These are phyloP conservation scores for Aphidius gifuensis DNA, from an alignment of 1,140 invertebrate species.

Conservation along the genomic window DNA sequence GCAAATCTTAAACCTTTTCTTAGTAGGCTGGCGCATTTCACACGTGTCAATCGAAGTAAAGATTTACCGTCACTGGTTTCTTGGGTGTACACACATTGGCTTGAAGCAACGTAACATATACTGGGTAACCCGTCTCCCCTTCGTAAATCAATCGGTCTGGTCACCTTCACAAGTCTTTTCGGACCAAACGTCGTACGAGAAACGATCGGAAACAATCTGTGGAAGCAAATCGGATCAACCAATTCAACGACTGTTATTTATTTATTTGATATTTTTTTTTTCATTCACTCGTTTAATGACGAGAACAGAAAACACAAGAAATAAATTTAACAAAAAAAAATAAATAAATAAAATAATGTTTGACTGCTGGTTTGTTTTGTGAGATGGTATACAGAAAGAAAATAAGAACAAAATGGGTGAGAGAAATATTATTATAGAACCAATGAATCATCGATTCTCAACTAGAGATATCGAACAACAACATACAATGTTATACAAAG, in stretches of 20 bases:
- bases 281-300: background rate
- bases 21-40: slow-evolving; percentile 33
- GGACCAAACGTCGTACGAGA: slow-evolving; percentile 6
- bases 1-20: slow-evolving; percentile 17
- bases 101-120: slow-evolving; percentile 2
- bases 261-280: background rate
- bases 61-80: slow-evolving; percentile 33
- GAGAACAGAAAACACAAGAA: too few relatives aligned
- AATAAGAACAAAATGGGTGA: slow-evolving; percentile 2
- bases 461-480: too few relatives aligned
- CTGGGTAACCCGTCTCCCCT: slow-evolving; percentile 23
- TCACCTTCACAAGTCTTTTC: slow-evolving; percentile 6
- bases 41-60: slow-evolving; percentile 33
- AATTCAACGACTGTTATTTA: background rate
- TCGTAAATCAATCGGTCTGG: slow-evolving; percentile 29
- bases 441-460: slow-evolving; percentile 14
- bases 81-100: slow-evolving; percentile 11
- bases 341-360: too few relatives aligned
- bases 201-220: slow-evolving; percentile 14
- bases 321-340: background rate
- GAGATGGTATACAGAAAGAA: background rate
- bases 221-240: slow-evolving; percentile 11
- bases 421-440: too few relatives aligned
- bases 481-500: too few relatives aligned
- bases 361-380: too few relatives aligned